phyloP scores from a whole-genome alignment of 2,888 invertebrate species.

The Dryocosmus kuriphilus region DNA sequence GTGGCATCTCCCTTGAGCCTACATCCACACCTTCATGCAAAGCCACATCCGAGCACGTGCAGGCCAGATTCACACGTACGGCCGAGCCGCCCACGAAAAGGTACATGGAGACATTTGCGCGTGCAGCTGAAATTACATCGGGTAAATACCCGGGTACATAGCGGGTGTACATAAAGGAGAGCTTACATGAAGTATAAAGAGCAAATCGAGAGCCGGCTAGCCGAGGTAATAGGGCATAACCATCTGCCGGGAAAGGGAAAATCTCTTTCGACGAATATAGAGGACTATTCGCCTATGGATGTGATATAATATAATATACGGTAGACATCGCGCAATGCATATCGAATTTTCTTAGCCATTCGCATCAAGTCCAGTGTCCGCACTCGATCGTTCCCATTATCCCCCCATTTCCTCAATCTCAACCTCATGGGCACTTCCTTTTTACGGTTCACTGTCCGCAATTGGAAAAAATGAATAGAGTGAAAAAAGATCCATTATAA shows the following conservation, averaged over 20 bases:
- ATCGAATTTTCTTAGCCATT: constrained; percentile 43
- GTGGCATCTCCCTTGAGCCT: constrained; percentile 55
- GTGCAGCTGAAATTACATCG: constrained; percentile 58
- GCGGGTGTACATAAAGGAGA: constrained; percentile 60
- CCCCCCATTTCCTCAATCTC: not conserved
- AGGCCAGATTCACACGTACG: constrained; percentile 35
- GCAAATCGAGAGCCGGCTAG: constrained; percentile 42
- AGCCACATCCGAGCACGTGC: constrained; percentile 32
- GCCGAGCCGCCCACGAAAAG: constrained; percentile 32
- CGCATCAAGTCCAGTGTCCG: constrained; percentile 42
- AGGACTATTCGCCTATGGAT: constrained; percentile 24
- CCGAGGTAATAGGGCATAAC: constrained; percentile 63
- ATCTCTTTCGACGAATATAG: constrained; percentile 68
- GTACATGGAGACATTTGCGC: constrained; percentile 43
- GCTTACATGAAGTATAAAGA: constrained; percentile 51
- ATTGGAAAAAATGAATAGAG: not conserved
- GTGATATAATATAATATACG: constrained; percentile 41
- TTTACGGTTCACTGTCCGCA: not conserved
- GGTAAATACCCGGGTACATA: constrained; percentile 64
- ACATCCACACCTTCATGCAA: constrained; percentile 45
- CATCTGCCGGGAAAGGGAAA: constrained; percentile 63
- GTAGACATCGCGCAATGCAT: constrained; percentile 21
- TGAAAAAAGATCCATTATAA: not conserved
- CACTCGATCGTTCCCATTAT: not conserved
- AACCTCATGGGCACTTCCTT: not conserved